Evolutionary conservation across 2,888 invertebrate species (phyloP).

Genomic region (Dioctria rufipes): DNA sequence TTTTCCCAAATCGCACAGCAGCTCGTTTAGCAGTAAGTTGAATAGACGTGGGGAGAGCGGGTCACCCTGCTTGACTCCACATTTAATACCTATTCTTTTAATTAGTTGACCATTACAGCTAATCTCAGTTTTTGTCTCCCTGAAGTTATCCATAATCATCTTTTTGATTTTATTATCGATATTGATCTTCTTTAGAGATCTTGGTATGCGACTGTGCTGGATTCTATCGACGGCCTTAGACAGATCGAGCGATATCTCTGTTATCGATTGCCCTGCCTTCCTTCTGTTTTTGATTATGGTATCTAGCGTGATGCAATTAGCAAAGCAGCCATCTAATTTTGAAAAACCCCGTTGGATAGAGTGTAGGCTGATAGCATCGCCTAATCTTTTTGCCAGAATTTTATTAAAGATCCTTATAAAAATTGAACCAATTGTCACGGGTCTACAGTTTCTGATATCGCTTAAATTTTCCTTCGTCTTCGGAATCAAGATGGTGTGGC

Average conservation of each 20-base stretch:
- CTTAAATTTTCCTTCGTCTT: neutral
- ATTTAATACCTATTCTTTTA: neutral
- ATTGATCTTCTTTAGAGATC: neutral
- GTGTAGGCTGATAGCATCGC: neutral
- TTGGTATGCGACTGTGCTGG: neutral
- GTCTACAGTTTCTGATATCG: conserved; percentile 10
- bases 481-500: neutral
- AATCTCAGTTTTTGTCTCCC: neutral
- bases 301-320: neutral
- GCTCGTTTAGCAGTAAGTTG: conserved; percentile 5
- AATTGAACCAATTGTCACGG: neutral
- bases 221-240: neutral
- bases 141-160: no score
- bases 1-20: neutral
- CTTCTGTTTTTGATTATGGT: neutral
- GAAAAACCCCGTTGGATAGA: neutral
- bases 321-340: neutral
- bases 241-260: neutral
- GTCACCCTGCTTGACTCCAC: conserved; percentile 12
- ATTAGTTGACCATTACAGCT: neutral
- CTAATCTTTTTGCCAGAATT: neutral
- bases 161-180: neutral
- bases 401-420: neutral
- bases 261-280: neutral
- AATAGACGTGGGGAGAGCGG: neutral